Evolutionary conservation across 1,140 invertebrate genomes (phyloP), one percentile per base, ranked within the genome.

Genomic region (Drosophila burlai): DNA sequence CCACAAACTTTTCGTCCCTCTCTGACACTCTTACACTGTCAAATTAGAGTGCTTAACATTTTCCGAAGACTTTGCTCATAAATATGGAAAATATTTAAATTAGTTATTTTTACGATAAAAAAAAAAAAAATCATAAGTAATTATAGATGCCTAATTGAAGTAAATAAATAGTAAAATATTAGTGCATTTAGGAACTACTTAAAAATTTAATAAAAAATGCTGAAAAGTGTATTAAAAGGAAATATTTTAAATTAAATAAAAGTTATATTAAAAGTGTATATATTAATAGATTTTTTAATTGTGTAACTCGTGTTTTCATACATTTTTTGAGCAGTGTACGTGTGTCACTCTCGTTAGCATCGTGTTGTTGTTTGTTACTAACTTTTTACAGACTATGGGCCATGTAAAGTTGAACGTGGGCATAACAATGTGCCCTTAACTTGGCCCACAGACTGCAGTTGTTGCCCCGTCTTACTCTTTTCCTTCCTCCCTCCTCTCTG

Each of bases 381-480:
- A 78, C 75, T 78, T 78, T 78, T 55, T 36, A 69, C 75, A 69
- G 73, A 76, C 36, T 76, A 45, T 31, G 36, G 38, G 43, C 52
- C 74, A 77, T 77, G 74, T 69, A 78, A 79, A 79, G 75, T 79
- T 79, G 54, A 79, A 78, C 76, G 66, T 78, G 76, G 67, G 66
- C 76, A 79, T 79, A 79, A 79, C 76, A 79, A 79, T 79, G 65
- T 78, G 75, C 75, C 75, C 58, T 78, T 78, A 71, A 62, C 58
- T 78, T 71, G 64, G 64, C 75, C 49, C 76, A 71, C 36, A 68
- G 45, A 73, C 49, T 77, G 75, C 74, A 76, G 34, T 63, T 42
- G 34, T 63, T 42, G 54, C 52, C 42, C 43, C 26, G 47, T 52
- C 21, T 38, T 40, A 26, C 21, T 47, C 38, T 43, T 38, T 62